Evolutionary conservation across 2,888 invertebrate genomes (phyloP), one percentile per base, ranked within the genome.

Genomic region (Dolichopus griseipennis): DNA sequence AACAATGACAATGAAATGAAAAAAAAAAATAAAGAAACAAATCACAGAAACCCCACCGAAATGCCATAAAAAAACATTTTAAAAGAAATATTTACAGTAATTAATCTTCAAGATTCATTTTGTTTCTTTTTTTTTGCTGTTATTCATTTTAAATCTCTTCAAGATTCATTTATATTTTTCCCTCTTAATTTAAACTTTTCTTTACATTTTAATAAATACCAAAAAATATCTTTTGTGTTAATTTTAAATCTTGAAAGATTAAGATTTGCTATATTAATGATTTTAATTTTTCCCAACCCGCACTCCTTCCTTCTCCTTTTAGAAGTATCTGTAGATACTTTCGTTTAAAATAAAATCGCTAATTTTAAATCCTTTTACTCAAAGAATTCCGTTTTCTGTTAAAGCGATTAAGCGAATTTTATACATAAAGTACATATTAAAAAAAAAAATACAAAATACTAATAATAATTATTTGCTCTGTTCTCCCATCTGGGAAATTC

Each of bases 61-160:
- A 37, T 8, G 37, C 8, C 8, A 37, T 27, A 27, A 27, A 37
- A 34, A 37, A 37, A 37, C 12, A 12, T 37, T 37, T 10, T 7
- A 52, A 52, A 52, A 52, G 52, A 52, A 52, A 52, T 18, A 52
- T 52, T 52, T 52, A 52, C 52, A 52, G 52, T 52, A 52, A 52
- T 52, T 52, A 52, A 52, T 52, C 52, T 52, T 52, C 52, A 52
- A 52, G 52, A 52, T 52, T 52, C 41, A 15, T 9, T 41, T 52
- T n/a, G n/a, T n/a, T n/a, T n/a, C n/a, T n/a, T 52, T 52, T 52
- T 52, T n/a, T 52, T 52, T 52, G 37, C 8, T 10, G 1, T n/a
- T 27, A 4, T 27, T 41, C 41, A 41, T 15, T 41, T 41, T 41
- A 12, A 27, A 41, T 41, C 41, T 41, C n/a, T 41, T 41, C 1